Conservation (phyloP, 2,797 vertebrate species). For the Gymnocypris eckloni region DNA sequence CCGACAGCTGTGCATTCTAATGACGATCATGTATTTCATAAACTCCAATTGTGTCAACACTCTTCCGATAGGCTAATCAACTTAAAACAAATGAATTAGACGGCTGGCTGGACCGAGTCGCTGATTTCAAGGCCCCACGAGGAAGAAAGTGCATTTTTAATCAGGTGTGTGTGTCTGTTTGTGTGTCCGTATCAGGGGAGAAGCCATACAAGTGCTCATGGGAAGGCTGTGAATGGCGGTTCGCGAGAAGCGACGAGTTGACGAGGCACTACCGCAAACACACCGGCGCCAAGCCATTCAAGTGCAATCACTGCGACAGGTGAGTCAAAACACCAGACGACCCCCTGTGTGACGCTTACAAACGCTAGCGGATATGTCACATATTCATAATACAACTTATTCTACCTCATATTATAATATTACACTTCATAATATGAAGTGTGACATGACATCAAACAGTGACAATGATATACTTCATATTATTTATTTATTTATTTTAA, state of each 20-base stretch:
- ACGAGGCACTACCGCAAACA: conserved; percentile 99
- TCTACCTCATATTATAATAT: too few relatives aligned
- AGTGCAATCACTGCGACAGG: conserved; percentile 99
- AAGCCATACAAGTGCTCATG: conserved; percentile 99
- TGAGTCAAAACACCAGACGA: conserved; percentile 70
- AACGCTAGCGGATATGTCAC: not conserved
- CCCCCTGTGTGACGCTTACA: not conserved
- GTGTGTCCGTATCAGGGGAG: conserved; percentile 84
- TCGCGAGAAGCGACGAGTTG: conserved; percentile 98
- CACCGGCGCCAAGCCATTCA: conserved; percentile 99
- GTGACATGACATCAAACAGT: not conserved
- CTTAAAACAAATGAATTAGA: conserved; percentile 54
- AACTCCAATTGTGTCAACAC: conserved; percentile 54
- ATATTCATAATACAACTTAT: too few relatives aligned
- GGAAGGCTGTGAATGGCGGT: conserved; percentile 99
- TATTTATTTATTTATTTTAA: not conserved
- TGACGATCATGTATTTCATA: conserved; percentile 60
- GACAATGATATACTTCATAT: not conserved
- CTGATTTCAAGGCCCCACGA: conserved; percentile 24
- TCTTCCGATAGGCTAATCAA: conserved; percentile 46
- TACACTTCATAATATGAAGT: not conserved
- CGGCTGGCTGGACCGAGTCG: conserved; percentile 18
- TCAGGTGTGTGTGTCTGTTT: conserved; percentile 48
- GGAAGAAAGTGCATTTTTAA: conserved; percentile 55
- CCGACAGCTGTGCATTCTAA: conserved; percentile 55